A percentile compares a stretch with the other conserved stretches of the same genome.
Evolutionary conservation across 2,113 vertebrate species (phyloP).

Genomic region (Sylvilagus bachmani): DNA sequence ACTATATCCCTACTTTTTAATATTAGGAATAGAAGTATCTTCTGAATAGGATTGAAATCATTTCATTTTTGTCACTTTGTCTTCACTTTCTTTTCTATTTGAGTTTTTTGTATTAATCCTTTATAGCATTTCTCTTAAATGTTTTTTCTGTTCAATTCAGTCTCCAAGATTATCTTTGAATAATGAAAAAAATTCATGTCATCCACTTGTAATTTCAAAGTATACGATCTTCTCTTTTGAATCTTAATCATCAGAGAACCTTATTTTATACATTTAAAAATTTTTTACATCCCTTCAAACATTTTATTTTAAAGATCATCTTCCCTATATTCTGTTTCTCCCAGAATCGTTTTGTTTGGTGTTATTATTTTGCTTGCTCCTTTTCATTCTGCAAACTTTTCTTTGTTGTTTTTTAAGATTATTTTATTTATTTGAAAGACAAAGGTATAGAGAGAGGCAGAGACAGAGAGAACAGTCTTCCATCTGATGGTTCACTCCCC

Average conservation of each 20-base stretch:
- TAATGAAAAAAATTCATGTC: neutral
- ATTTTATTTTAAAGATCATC: neutral
- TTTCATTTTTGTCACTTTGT: neutral
- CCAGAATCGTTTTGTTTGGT: neutral
- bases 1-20: neutral
- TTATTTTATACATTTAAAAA: conserved; percentile 24
- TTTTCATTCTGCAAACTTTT: neutral
- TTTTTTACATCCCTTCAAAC: conserved; percentile 41
- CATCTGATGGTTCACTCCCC: too few species aligned
- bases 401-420: too few species aligned
- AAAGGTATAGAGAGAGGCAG: too few species aligned
- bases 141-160: neutral
- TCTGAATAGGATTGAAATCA: neutral
- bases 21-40: neutral
- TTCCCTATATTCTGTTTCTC: neutral
- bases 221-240: neutral
- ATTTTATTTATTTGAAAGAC: too few species aligned
- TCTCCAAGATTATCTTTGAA: neutral
- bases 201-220: conserved; percentile 34
- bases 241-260: conserved; percentile 6
- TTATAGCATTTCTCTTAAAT: neutral
- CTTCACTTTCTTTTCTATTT: neutral
- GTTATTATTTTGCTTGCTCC: neutral
- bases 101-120: neutral
- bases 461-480: too few species aligned